Percentiles rank a stretch among this genome's conserved stretches.
These are phyloP conservation scores for Emberiza fucata DNA, from an alignment of 2,113 vertebrate genomes.

Conservation along the genomic window DNA sequence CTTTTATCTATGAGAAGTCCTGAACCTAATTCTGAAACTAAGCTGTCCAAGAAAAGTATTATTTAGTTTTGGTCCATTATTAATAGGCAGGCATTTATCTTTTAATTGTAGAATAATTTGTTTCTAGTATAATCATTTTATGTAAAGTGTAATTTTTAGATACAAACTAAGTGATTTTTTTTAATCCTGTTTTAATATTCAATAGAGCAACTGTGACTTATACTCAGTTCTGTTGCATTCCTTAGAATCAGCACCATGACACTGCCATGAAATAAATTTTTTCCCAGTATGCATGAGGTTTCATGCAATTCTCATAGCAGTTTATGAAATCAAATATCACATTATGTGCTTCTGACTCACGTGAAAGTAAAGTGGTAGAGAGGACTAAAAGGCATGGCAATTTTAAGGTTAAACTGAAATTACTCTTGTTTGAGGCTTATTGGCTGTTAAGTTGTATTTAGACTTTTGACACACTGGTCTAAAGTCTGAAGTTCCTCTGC, in stretches of 20 bases:
- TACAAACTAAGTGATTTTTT: rapidly evolving
- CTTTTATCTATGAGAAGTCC: background rate
- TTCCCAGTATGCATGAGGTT: background rate
- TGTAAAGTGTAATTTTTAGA: background rate
- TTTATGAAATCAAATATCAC: background rate
- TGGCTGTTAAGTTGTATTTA: background rate
- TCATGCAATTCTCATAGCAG: background rate
- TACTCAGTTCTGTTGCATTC: background rate
- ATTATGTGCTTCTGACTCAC: background rate
- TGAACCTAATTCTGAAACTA: background rate
- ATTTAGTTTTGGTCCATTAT: background rate
- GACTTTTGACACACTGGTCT: rapidly evolving
- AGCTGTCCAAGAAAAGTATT: background rate
- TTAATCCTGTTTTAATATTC: background rate
- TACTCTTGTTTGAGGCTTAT: background rate
- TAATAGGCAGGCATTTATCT: background rate
- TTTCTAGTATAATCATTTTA: background rate
- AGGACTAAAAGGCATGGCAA: background rate
- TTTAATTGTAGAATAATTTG: background rate
- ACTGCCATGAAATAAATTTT: background rate
- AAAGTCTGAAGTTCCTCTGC: background rate
- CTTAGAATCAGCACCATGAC: background rate
- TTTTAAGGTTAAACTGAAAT: background rate
- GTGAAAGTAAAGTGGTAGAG: background rate
- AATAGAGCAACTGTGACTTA: background rate